Evolutionary conservation across 2,797 vertebrate genomes (phyloP).

Genomic region (Botia kubotai): DNA sequence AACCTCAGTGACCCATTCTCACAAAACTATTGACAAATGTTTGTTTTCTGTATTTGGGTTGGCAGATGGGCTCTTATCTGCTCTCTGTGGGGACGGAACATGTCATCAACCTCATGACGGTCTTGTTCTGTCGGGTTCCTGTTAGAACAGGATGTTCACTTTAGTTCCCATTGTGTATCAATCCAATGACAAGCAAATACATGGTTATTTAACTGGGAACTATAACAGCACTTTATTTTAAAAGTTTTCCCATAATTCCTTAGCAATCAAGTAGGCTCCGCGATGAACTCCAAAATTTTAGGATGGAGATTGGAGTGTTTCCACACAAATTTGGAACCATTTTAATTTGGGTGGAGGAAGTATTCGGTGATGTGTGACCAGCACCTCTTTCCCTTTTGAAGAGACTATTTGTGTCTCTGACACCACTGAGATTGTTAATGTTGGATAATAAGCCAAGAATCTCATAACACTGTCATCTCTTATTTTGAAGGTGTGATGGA

Average conservation of each 20-base stretch:
- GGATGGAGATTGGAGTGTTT: neutral
- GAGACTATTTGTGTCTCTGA: conserved; percentile 46
- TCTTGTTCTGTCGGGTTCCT: conserved; percentile 20
- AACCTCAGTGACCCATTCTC: conserved; percentile 32
- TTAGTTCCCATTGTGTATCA: conserved; percentile 10
- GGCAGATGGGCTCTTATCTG: conserved; percentile 37
- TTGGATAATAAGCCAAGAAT: conserved; percentile 41
- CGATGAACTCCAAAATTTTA: neutral
- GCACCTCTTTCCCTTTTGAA: conserved; percentile 29
- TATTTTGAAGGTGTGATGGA: conserved; percentile 37
- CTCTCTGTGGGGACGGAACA: neutral
- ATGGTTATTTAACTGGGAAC: conserved; percentile 39
- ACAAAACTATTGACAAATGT: neutral
- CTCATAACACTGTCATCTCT: conserved; percentile 45
- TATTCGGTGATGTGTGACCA: conserved; percentile 19
- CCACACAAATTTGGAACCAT: conserved; percentile 12
- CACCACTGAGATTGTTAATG: conserved; percentile 46
- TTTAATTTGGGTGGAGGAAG: neutral
- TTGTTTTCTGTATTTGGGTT: conserved; percentile 44
- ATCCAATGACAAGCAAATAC: conserved; percentile 17
- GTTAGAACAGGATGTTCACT: conserved; percentile 9
- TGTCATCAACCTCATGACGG: conserved; percentile 16
- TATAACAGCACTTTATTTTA: conserved; percentile 39
- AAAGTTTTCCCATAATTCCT: neutral
- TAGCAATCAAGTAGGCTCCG: neutral